These are phyloP conservation scores for Cotesia congregata DNA, from an alignment of 2,888 invertebrate genomes.

Conservation along the genomic window DNA sequence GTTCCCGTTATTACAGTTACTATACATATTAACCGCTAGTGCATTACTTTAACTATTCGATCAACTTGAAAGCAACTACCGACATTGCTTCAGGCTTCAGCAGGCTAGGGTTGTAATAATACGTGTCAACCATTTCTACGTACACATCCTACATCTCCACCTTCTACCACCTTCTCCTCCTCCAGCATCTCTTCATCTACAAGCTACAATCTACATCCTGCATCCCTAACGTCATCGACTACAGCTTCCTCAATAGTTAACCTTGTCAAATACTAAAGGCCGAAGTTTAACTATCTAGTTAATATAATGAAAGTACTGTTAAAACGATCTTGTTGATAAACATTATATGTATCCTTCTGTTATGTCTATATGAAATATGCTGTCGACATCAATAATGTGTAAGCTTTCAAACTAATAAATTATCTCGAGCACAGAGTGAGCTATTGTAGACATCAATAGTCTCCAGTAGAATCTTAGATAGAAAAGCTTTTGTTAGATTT, in stretches of 20 bases:
- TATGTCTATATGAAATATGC: neutral
- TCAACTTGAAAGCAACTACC: constrained; percentile 36
- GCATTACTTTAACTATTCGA: constrained; percentile 30
- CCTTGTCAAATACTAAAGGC: neutral
- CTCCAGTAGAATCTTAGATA: too few relatives aligned
- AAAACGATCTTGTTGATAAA: neutral
- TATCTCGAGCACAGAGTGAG: neutral
- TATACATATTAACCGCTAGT: neutral
- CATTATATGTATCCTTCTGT: neutral
- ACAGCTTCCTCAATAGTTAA: neutral
- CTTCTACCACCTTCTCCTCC: neutral
- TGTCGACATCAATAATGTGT: neutral
- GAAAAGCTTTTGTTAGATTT: too few relatives aligned
- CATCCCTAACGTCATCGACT: neutral
- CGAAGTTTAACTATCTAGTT: neutral
- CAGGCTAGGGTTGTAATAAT: constrained; percentile 10
- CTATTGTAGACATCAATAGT: too few relatives aligned
- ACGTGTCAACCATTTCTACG: neutral
- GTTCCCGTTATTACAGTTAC: constrained; percentile 2
- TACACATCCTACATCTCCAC: neutral
- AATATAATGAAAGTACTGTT: neutral
- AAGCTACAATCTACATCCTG: neutral
- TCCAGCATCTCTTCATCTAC: neutral
- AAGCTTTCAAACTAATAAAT: neutral
- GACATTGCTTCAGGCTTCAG: constrained; percentile 23